phyloP scores from a whole-genome alignment of 2,113 vertebrate genomes.

The Ameiurus melas region DNA sequence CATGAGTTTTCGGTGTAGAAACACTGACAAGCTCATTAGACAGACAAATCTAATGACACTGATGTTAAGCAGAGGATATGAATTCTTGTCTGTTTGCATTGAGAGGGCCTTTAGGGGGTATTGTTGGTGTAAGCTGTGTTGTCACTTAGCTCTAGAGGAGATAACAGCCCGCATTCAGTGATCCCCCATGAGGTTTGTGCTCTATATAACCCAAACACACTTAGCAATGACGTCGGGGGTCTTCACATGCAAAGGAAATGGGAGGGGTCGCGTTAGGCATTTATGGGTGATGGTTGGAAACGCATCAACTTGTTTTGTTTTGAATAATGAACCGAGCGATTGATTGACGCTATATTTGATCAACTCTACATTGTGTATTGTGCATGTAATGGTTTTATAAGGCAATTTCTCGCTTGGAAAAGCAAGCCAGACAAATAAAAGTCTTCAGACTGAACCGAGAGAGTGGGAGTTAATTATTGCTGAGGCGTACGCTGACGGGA shows the following conservation, averaged over 20 bases:
- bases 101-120: slow-evolving; percentile 30
- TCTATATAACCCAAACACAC: slow-evolving; percentile 74
- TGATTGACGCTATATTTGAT: background rate
- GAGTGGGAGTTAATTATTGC: slow-evolving; percentile 55
- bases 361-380: background rate
- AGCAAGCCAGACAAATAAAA: slow-evolving; percentile 8
- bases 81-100: slow-evolving; percentile 28
- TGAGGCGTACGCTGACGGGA: slow-evolving; percentile 40
- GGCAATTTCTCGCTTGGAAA: background rate
- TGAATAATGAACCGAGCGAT: background rate
- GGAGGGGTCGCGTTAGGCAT: slow-evolving; percentile 14
- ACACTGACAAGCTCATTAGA: background rate
- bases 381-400: background rate
- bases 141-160: slow-evolving; percentile 51
- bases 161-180: slow-evolving; percentile 68
- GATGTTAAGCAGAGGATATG: background rate
- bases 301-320: too few species aligned
- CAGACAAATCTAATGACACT: background rate
- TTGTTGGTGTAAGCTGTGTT: slow-evolving; percentile 29
- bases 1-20: background rate
- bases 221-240: slow-evolving; percentile 51
- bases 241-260: slow-evolving; percentile 47
- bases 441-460: slow-evolving; percentile 5
- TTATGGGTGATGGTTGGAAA: background rate
- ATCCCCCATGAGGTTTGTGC: slow-evolving; percentile 69